Base-by-base conservation (phyloP, 2,113 vertebrate genomes). In the Agapornis roseicollis region DNA sequence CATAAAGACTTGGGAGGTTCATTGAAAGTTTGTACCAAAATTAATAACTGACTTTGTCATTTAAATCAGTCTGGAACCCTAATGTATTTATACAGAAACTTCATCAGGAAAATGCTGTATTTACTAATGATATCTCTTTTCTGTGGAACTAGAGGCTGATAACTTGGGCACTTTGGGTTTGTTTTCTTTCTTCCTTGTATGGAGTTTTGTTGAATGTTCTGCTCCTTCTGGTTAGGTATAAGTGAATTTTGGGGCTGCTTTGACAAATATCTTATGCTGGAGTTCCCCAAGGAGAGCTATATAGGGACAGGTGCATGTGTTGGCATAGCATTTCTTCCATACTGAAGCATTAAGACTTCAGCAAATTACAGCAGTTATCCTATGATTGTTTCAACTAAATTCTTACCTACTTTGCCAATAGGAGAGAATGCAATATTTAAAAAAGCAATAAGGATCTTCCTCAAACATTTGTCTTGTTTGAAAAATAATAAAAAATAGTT, bases 1-100 rank as follows among this genome's bases (percentile, higher is more conserved):
- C 84, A 94, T 94, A 92, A 97, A 71, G 39, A n/a, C 90, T 93
- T 95, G 86, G 65, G 96, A 73, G 61, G 24, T 77, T 89, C 44
- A 92, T 84, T 47, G 17, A 41, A 68, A 86, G 39, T 79, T 91
- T 91, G 80, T 18, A 96, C 42, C 84, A 87, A 92, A 92, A 93
- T 94, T 89, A 94, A 94, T 94, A 81, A 89, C 52, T 79, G 47
- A 3, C 35, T 94, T 87, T 91, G 80, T 91, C 80, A 89, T 95
- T 92, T 69, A 55, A 68, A 81, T 81, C 50, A 44, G 24, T 11
- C 44, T 5, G 2, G 17, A 89, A 52, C 20, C 33, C 29, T 44
- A 37, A 16, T 18, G 24, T 78, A 52, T 71, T 80, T 93, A 39
- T 60, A 70, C 20, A 41, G 80, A 68, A 64, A 64, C 42, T 88